These are phyloP conservation scores for Geotrupes spiniger DNA, from an alignment of 2,888 invertebrate species.

Conservation along the genomic window DNA sequence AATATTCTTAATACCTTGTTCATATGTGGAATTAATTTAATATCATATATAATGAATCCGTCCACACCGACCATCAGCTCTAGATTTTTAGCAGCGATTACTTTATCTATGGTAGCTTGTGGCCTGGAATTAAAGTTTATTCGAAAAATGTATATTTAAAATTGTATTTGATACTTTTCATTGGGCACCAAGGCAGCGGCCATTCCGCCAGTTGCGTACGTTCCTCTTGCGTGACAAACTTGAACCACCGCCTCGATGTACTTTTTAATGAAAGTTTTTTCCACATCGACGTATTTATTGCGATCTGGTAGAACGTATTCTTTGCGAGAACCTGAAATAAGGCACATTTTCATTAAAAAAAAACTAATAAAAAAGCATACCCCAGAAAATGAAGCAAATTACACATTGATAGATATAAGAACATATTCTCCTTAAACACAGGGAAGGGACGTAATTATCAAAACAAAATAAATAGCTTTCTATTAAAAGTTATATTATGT, in stretches of 20 bases:
- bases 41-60: constrained; percentile 70
- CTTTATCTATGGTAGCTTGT: constrained; percentile 49
- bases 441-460: no score
- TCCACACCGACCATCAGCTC: constrained; percentile 63
- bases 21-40: constrained; percentile 58
- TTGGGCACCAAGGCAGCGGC: constrained; percentile 59
- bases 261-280: constrained; percentile 60
- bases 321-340: constrained; percentile 51
- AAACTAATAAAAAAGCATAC: no score
- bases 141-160: neutral
- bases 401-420: no score
- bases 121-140: constrained; percentile 42
- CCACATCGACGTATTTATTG: constrained; percentile 65
- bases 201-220: constrained; percentile 68
- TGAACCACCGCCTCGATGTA: constrained; percentile 61
- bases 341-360: no score
- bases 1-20: constrained; percentile 50
- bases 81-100: constrained; percentile 53
- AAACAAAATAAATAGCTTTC: no score
- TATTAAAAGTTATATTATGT: no score
- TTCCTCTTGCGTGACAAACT: constrained; percentile 59
- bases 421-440: no score
- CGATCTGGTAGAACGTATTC: constrained; percentile 66
- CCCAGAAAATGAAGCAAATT: no score
- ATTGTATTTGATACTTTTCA: constrained; percentile 41